Evolutionary conservation across 2,888 invertebrate species (phyloP), one percentile per base, ranked within the genome.

Genomic region (Platycheirus rosarum): DNA sequence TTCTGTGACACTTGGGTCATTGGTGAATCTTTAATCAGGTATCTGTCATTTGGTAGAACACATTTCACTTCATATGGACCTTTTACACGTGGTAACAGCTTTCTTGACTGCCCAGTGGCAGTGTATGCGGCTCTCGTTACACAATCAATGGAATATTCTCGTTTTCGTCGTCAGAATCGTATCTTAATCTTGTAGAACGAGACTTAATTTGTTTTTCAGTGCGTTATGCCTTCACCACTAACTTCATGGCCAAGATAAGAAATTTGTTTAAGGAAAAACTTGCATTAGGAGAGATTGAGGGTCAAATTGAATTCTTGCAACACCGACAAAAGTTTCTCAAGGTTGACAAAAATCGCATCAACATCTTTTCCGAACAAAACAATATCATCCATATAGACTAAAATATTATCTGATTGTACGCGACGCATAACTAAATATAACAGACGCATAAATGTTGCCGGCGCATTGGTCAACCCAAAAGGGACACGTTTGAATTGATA

Each of bases 401-500:
- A 44, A 8, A 75, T 68, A 32, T 75, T 68, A n/a, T 60, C 49
- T 7, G 42, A 57, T 0, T 3, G 18, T 14, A 66, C 8, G 23
- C 20, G 13, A 8, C 44, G 44, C 29, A 55, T 63, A 18, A 53
- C 20, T 2, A 13, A 32, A 13, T 53, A 48, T n/a, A 62, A 18
- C 1, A 71, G 35, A 0, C 70, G n/a, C 77, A 84, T 73, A 60
- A 78, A 88, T 0, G 86, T 85, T 0, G 87, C 85, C 0, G 87
- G 87, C 0, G 86, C 86, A 29, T 86, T 87, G 0, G 86, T 84
- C 2, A 40, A 18, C 1, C 42, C 26, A 14, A 42, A 57, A 14
- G 40, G 23, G 2, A 57, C 11, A 4, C 87, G 78, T 5, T 86
- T 86, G 55, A 86, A 87, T 51, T 87, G 85, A 29, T 84, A 87